Percentiles rank a stretch among this genome's conserved stretches.
These are phyloP conservation scores for Chrysopilus asiliformis DNA, from an alignment of 2,888 invertebrate genomes.

Conservation along the genomic window DNA sequence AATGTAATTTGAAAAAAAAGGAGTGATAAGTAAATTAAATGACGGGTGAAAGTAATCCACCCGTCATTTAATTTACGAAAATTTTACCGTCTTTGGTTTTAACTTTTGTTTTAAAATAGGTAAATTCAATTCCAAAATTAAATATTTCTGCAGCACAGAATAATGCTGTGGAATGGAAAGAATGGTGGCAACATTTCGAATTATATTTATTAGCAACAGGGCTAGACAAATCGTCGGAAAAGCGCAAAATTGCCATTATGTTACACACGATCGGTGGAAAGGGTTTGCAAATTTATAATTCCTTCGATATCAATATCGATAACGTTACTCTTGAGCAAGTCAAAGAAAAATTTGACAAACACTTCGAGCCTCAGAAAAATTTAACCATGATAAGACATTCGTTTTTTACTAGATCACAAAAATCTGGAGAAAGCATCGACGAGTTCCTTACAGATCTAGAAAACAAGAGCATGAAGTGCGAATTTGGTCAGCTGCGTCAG, in stretches of 20 bases:
- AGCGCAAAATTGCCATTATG: conserved; percentile 1
- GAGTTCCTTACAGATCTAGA: too few relatives aligned
- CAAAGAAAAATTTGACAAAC: neutral
- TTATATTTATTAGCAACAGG: neutral
- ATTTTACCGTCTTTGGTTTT: too few relatives aligned
- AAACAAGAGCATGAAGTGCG: too few relatives aligned
- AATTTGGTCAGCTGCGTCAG: too few relatives aligned
- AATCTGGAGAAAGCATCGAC: too few relatives aligned
- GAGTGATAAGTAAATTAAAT: too few relatives aligned
- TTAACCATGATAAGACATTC: neutral
- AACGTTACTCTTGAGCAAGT: neutral
- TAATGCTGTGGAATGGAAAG: neutral
- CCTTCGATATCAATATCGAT: neutral
- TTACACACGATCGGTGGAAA: neutral
- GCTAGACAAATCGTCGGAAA: neutral
- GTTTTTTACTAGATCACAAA: neutral
- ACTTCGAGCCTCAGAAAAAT: neutral
- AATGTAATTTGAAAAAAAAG: too few relatives aligned
- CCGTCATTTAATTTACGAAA: too few relatives aligned
- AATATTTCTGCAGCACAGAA: neutral
- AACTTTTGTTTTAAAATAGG: too few relatives aligned
- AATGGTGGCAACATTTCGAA: conserved; percentile 1
- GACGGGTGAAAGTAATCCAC: too few relatives aligned
- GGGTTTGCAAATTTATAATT: neutral
- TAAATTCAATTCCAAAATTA: too few relatives aligned